phyloP scores from a whole-genome alignment of 2,797 vertebrate genomes.

The Miichthys miiuy region DNA sequence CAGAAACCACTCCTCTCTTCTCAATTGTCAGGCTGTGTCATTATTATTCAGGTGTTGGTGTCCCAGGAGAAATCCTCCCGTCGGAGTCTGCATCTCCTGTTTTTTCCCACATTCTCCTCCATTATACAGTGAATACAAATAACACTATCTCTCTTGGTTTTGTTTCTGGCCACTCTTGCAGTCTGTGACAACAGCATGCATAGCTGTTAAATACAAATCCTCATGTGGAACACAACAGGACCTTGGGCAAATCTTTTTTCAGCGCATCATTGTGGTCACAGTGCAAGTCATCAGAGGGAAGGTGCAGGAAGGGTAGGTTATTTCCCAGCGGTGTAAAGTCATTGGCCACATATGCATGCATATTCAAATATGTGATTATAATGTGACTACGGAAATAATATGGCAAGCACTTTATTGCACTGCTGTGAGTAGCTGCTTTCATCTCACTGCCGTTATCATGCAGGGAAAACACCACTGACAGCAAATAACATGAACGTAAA shows the following conservation, averaged over 20 bases:
- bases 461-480: not conserved
- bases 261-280: conserved; percentile 25
- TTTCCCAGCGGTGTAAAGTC: conserved; percentile 20
- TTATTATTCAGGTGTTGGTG: conserved; percentile 71
- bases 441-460: not conserved
- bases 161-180: conserved; percentile 44
- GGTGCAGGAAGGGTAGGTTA: not conserved
- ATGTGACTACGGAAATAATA: not conserved
- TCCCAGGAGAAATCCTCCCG: conserved; percentile 64
- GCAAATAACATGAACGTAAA: not conserved
- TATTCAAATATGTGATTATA: conserved; percentile 15
- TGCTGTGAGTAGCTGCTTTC: not conserved
- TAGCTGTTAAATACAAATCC: conserved; percentile 57
- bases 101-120: conserved; percentile 51
- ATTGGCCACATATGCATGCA: conserved; percentile 18
- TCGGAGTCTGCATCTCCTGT: conserved; percentile 48
- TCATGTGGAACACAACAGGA: conserved; percentile 19
- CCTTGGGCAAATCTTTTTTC: conserved; percentile 26
- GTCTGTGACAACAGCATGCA: conserved; percentile 54
- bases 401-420: not conserved
- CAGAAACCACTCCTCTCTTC: conserved; percentile 55
- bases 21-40: conserved; percentile 61
- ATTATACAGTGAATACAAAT: conserved; percentile 61
- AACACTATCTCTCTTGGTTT: conserved; percentile 40
- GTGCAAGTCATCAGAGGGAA: conserved; percentile 21